phyloP scores from a whole-genome alignment of 2,113 vertebrate genomes.

The Aythya baeri region DNA sequence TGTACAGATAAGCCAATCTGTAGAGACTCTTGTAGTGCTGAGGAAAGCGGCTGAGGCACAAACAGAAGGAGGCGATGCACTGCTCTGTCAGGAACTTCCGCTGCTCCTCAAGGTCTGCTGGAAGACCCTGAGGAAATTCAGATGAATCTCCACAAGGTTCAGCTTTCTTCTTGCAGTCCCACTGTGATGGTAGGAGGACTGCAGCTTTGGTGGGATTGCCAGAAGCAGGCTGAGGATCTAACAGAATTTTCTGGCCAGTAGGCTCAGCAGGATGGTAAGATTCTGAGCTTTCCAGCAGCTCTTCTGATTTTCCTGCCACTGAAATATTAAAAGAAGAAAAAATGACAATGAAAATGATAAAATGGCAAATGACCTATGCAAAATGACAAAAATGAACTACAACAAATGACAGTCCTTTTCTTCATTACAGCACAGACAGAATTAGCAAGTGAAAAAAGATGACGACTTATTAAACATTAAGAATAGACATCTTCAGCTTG shows the following conservation, averaged over 20 bases:
- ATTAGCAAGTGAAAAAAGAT: background rate
- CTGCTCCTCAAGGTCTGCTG: constrained; percentile 84
- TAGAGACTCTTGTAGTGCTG: constrained; percentile 99
- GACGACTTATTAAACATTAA: too few relatives aligned
- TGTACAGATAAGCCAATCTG: constrained; percentile 92
- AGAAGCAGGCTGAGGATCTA: constrained; percentile 49
- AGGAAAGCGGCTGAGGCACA: constrained; percentile 95
- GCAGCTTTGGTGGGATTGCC: constrained; percentile 71
- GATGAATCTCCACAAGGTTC: constrained; percentile 77
- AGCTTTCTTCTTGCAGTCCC: constrained; percentile 82
- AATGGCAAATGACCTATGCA: background rate
- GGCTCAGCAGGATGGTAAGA: constrained; percentile 35
- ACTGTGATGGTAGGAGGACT: constrained; percentile 14
- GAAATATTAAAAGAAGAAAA: background rate
- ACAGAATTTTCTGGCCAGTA: constrained; percentile 58
- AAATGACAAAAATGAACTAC: background rate
- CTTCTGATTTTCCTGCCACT: constrained; percentile 67
- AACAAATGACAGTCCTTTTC: background rate
- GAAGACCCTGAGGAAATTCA: constrained; percentile 86
- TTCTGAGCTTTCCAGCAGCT: constrained; percentile 71
- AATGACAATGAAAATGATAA: background rate
- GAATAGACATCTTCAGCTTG: background rate
- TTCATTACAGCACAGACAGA: background rate
- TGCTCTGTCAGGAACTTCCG: constrained; percentile 89
- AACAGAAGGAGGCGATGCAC: constrained; percentile 87